Percentiles rank a stretch among this genome's conserved stretches.
phyloP scores from a whole-genome alignment of 2,888 invertebrate genomes.

The Lepidochrysops patricia region DNA sequence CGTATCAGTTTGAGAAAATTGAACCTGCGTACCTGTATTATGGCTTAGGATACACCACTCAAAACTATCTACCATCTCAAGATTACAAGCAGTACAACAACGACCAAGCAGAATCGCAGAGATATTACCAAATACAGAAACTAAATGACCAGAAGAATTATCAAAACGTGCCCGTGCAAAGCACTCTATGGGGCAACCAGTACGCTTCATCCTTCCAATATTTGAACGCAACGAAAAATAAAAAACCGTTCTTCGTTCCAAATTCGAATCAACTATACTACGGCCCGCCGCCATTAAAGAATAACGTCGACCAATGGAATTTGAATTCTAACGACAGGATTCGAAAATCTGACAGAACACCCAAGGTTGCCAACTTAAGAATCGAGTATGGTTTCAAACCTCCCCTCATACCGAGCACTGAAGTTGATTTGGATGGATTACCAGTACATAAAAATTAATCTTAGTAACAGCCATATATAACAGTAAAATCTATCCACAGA shows the following conservation, averaged over 20 bases:
- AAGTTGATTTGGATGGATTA: conserved; percentile 83
- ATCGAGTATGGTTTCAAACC: conserved; percentile 90
- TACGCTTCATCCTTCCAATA: conserved; percentile 58
- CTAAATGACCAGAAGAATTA: conserved; percentile 22
- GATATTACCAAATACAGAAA: conserved; percentile 27
- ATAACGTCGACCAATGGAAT: conserved; percentile 38
- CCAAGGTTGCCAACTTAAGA: conserved; percentile 65
- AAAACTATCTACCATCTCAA: conserved; percentile 30
- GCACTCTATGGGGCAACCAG: conserved; percentile 50
- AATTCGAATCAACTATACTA: conserved; percentile 38
- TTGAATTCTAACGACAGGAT: conserved; percentile 57
- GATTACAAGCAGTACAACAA: conserved; percentile 25
- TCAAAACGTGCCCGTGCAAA: conserved; percentile 29
- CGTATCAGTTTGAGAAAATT: conserved; percentile 32
- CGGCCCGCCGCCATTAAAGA: conserved; percentile 68
- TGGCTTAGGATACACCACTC: conserved; percentile 22
- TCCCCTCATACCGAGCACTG: conserved; percentile 85
- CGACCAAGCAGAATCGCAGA: conserved; percentile 28
- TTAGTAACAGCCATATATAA: conserved; percentile 7
- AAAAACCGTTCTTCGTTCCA: conserved; percentile 26
- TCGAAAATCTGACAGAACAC: conserved; percentile 73
- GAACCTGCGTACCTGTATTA: conserved; percentile 27
- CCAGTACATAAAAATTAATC: conserved; percentile 61
- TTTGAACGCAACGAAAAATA: conserved; percentile 38
- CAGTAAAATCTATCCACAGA: no score